Conservation (phyloP, 2,797 vertebrate genomes). For the Macropodus opercularis region DNA sequence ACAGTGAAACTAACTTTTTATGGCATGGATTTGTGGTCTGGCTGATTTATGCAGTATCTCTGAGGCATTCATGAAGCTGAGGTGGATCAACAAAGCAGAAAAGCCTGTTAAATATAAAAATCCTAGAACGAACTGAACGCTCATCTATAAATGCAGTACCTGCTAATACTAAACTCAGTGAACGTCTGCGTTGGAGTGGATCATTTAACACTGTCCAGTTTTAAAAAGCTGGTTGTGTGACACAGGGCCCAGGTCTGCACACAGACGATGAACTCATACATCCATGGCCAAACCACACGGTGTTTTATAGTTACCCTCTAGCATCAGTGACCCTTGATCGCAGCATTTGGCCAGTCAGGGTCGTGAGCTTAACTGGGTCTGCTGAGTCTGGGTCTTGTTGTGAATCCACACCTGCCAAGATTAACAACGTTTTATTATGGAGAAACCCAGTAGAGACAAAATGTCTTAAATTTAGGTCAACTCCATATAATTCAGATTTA, state of each 20-base stretch:
- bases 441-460: constrained; percentile 1
- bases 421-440: constrained; percentile 35
- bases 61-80: constrained; percentile 12
- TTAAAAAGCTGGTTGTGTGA: too few relatives aligned
- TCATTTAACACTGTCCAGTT: too few relatives aligned
- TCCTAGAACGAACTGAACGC: too few relatives aligned
- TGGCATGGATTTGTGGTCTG: constrained; percentile 43
- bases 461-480: constrained; percentile 38
- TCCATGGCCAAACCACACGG: too few relatives aligned
- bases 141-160: too few relatives aligned
- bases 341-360: too few relatives aligned
- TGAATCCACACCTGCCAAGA: constrained; percentile 28
- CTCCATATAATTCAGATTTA: constrained; percentile 12
- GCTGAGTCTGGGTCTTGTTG: constrained; percentile 33
- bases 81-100: not conserved
- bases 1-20: constrained; percentile 55
- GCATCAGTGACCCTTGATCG: too few relatives aligned
- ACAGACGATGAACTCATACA: too few relatives aligned
- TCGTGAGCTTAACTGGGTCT: constrained; percentile 39
- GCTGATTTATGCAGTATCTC: constrained; percentile 45
- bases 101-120: not conserved
- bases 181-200: too few relatives aligned
- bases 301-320: too few relatives aligned
- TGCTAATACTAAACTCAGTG: too few relatives aligned
- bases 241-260: too few relatives aligned